Conservation (phyloP, 2,797 vertebrate genomes). For the Darevskia mixta region DNA sequence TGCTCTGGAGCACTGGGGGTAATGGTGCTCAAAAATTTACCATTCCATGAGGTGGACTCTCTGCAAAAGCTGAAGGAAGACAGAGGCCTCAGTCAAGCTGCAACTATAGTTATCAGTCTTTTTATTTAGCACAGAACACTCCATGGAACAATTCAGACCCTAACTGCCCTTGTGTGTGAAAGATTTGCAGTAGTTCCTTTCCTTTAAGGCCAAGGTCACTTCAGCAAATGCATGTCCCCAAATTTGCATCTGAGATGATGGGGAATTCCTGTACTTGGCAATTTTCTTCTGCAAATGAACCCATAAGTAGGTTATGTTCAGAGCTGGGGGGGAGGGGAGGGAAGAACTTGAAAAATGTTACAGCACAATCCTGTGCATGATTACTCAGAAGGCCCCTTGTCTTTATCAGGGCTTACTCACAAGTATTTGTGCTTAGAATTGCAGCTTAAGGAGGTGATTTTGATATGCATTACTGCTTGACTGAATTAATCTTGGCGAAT, state of each 20-base stretch:
- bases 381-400: not conserved
- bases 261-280: not conserved
- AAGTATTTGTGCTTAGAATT: not conserved
- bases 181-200: not conserved
- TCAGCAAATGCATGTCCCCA: not conserved
- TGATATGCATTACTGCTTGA: not conserved
- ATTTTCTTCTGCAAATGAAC: not conserved
- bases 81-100: not conserved
- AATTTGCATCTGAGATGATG: not conserved
- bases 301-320: not conserved
- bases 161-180: not conserved
- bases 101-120: not conserved
- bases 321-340: not conserved
- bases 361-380: not conserved
- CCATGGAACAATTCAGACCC: not conserved
- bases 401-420: not conserved
- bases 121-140: not conserved
- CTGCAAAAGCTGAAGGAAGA: not conserved
- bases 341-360: not conserved
- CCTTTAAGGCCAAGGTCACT: not conserved
- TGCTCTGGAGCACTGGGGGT: not conserved
- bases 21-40: not conserved
- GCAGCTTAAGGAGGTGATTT: not conserved
- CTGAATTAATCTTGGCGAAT: not conserved
- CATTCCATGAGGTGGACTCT: not conserved